A percentile compares a stretch with the other conserved stretches of the same genome.
Conservation (phyloP, 2,888 invertebrate genomes). For the Drymonia ruficornis region DNA sequence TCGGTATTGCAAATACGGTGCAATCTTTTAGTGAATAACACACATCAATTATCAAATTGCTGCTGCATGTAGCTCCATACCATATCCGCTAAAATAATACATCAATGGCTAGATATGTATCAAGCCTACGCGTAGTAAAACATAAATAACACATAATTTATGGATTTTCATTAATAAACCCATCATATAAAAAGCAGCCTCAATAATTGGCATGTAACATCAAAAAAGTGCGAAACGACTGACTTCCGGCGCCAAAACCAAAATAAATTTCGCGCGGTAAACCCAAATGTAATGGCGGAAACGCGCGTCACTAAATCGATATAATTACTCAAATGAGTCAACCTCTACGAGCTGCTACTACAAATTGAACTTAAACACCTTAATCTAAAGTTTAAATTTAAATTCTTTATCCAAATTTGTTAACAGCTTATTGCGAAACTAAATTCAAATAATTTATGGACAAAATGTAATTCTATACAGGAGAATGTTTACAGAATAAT, state of each 20-base stretch:
- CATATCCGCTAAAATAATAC: too few relatives aligned
- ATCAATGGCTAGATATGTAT: too few relatives aligned
- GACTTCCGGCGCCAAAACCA: constrained; percentile 52
- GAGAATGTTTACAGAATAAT: constrained; percentile 22
- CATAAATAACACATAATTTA: too few relatives aligned
- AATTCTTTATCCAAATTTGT: background rate
- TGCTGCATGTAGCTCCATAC: too few relatives aligned
- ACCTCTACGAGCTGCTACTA: background rate
- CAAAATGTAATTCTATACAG: constrained; percentile 22
- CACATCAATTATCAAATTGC: too few relatives aligned
- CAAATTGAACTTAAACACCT: background rate
- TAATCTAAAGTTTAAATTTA: background rate
- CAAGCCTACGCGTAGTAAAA: too few relatives aligned
- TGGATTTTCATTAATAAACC: background rate
- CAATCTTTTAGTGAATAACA: too few relatives aligned
- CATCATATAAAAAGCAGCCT: background rate
- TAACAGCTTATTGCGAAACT: background rate
- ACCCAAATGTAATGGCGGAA: constrained; percentile 69
- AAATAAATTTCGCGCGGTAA: constrained; percentile 76
- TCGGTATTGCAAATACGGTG: too few relatives aligned
- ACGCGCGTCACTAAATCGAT: constrained; percentile 70
- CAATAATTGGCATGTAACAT: constrained; percentile 6
- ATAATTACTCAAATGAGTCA: constrained; percentile 16
- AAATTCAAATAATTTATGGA: background rate
- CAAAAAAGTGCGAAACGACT: constrained; percentile 40